Evolutionary conservation across 2,797 vertebrate species (phyloP), one percentile per base, ranked within the genome.

Genomic region (Furcifer pardalis): DNA sequence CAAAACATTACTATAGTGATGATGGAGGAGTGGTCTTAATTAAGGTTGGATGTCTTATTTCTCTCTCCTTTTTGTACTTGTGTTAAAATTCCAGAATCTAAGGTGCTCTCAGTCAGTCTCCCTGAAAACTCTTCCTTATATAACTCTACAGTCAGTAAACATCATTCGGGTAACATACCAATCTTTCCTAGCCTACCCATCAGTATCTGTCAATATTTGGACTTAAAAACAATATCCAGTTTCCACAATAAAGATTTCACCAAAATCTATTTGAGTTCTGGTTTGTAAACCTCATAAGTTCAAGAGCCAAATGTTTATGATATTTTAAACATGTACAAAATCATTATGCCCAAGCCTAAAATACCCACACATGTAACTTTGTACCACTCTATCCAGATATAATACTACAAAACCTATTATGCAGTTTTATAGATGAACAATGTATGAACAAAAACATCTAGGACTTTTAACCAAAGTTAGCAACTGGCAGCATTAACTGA

Each of bases 321-420:
- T 59, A 56, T 35, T 35, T 80, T 35, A 68, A 52, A 15, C n/a
- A 85, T 6, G 37, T 32, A 46, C 15, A 49, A 59, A 46, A 68
- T n/a, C 72, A 81, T 69, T 52, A 80, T 60, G 21, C 15, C 49
- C 44, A n/a, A 65, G 66, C 52, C 19, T 59, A 40, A 44, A 78
- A 56, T 19, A 23, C 52, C 23, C 17, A 66, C 21, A 15, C 32
- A n/a, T 62, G n/a, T 62, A 79, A 40, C 49, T 42, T 72, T 37
- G 10, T 25, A 59, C 60, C 46, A 42, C 23, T 42, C 56, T 68
- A 59, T 59, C 32, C 15, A 77, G 40, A 1, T 21, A 19, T 60
- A 49, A 37, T n/a, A 81, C 44, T 76, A 75, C 72, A 69, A 81
- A 80, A 81, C 10, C 65, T 56, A 72, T 77, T 23, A 81, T 17